These are phyloP conservation scores for Oryzias dopingdopingensis DNA, from an alignment of 2,797 vertebrate genomes.

Conservation along the genomic window DNA sequence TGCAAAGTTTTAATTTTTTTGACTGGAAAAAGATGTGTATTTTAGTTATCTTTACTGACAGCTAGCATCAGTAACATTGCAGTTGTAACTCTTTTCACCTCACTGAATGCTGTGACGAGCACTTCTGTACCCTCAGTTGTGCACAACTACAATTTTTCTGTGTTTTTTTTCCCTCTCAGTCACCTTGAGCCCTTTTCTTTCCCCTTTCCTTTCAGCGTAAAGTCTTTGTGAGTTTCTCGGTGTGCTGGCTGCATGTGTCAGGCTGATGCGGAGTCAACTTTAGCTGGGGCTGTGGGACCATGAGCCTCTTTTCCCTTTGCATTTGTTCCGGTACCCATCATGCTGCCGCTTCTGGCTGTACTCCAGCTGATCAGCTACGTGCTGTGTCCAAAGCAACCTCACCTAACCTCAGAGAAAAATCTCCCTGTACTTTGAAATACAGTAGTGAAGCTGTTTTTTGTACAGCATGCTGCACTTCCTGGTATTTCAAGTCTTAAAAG, in stretches of 20 bases:
- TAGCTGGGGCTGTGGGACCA: conserved; percentile 27
- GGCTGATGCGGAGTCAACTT: conserved; percentile 37
- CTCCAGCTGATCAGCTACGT: conserved; percentile 22
- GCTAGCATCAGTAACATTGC: too few species aligned
- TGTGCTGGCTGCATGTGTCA: conserved; percentile 36
- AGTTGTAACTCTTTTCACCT: too few species aligned
- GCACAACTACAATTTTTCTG: not conserved
- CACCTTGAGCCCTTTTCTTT: conserved; percentile 4
- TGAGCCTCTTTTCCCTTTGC: conserved; percentile 54
- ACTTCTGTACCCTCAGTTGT: conserved; percentile 17
- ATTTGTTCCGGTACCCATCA: conserved; percentile 59
- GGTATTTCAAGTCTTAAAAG: conserved; percentile 44
- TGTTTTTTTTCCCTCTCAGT: conserved; percentile 11
- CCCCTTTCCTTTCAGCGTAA: conserved; percentile 13
- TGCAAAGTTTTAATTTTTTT: too few species aligned
- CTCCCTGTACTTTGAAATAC: conserved; percentile 7
- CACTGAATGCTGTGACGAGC: not conserved
- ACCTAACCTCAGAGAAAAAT: conserved; percentile 37
- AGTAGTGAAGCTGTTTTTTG: conserved; percentile 4
- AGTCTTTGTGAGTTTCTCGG: conserved; percentile 30
- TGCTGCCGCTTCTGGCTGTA: conserved; percentile 38
- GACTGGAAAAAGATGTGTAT: too few species aligned
- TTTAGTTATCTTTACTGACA: too few species aligned
- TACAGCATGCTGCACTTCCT: conserved; percentile 21
- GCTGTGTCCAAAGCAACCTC: conserved; percentile 30